A percentile compares a stretch with the other conserved stretches of the same genome.
phyloP scores from a whole-genome alignment of 2,797 vertebrate species.

The Syncerus caffer region DNA sequence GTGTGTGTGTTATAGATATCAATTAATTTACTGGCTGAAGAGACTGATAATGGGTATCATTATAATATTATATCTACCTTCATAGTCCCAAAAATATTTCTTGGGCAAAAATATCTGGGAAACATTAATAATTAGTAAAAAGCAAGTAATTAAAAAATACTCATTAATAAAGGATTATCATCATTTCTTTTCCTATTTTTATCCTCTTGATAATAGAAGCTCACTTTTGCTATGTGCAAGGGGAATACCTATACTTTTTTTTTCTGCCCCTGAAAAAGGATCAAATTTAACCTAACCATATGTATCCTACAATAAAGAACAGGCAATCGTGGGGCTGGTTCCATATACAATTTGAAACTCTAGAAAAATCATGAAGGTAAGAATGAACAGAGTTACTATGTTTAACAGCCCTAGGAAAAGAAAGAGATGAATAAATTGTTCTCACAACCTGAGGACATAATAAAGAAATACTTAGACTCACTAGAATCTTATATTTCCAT shows the following conservation, averaged over 20 bases:
- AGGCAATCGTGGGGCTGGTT: background rate
- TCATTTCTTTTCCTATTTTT: background rate
- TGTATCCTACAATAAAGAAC: background rate
- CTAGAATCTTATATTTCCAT: background rate
- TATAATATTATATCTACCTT: background rate
- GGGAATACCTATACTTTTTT: background rate
- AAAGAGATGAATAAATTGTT: background rate
- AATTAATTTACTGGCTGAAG: background rate
- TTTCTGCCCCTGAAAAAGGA: background rate
- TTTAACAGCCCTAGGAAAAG: background rate
- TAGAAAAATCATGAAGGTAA: background rate
- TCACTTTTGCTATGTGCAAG: background rate
- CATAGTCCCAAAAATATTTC: background rate
- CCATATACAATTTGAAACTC: background rate
- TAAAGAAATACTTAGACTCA: conserved; percentile 22
- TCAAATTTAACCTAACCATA: background rate
- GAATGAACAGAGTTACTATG: background rate
- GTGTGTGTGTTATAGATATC: background rate
- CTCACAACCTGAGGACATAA: background rate
- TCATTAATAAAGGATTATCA: background rate
- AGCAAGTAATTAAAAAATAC: background rate
- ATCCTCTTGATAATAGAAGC: background rate
- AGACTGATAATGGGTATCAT: background rate
- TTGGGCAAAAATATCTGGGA: background rate
- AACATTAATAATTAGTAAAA: conserved; percentile 7